Evolutionary conservation across 2,797 vertebrate genomes (phyloP).

Genomic region (Toxotes lorentzi): DNA sequence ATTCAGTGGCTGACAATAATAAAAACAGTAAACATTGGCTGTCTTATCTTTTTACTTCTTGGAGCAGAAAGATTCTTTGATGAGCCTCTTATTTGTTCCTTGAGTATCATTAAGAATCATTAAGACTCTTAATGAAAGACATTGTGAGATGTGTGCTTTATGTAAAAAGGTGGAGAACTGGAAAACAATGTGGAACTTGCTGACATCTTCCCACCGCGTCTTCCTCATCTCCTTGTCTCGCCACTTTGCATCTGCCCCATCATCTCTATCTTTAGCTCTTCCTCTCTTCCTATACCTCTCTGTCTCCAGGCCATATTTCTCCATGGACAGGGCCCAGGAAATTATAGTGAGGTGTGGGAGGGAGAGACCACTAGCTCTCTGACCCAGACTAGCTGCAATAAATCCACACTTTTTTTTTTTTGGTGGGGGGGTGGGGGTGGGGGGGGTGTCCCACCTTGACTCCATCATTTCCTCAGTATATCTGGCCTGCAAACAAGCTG

Average conservation of each 20-base stretch:
- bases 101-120: conserved; percentile 41
- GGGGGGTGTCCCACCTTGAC: conserved; percentile 55
- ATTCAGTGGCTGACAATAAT: neutral
- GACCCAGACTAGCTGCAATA: conserved; percentile 69
- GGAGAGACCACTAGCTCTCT: conserved; percentile 48
- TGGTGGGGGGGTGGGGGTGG: neutral
- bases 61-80: conserved; percentile 40
- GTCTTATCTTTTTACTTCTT: conserved; percentile 13
- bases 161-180: conserved; percentile 13
- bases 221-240: conserved; percentile 6
- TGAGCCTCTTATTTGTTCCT: conserved; percentile 30
- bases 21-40: neutral
- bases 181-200: conserved; percentile 27
- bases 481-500: conserved; percentile 48
- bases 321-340: conserved; percentile 72
- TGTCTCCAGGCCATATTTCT: conserved; percentile 71
- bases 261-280: conserved; percentile 64
- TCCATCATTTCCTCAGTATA: conserved; percentile 50
- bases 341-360: conserved; percentile 65
- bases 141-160: conserved; percentile 33
- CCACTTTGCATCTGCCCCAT: conserved; percentile 40
- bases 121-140: conserved; percentile 44
- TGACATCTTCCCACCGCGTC: conserved; percentile 22
- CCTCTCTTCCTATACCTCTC: conserved; percentile 40
- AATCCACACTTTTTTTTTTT: conserved; percentile 59